phyloP scores from a whole-genome alignment of 2,113 vertebrate genomes.

The Coryphaenoides rupestris region DNA sequence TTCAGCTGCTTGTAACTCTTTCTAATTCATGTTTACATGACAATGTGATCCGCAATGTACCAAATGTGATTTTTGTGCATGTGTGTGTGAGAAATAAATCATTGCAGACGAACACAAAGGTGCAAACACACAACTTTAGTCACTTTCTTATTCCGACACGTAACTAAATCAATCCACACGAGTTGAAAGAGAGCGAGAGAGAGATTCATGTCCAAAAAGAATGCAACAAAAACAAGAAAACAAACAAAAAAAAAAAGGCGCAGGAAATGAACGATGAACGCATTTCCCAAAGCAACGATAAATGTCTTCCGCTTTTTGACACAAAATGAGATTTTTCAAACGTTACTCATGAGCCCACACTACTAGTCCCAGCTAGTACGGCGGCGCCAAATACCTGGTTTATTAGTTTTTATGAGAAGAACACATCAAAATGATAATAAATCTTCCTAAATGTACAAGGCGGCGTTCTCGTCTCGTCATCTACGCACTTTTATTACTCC shows the following conservation, averaged over 20 bases:
- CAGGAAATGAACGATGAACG: constrained; percentile 63
- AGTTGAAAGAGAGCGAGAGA: constrained; percentile 55
- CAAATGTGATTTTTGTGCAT: too few relatives aligned
- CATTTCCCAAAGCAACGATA: constrained; percentile 76
- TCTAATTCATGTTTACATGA: too few relatives aligned
- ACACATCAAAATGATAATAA: constrained; percentile 49
- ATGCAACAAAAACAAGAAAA: constrained; percentile 75
- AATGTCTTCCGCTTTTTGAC: constrained; percentile 71
- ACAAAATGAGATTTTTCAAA: constrained; percentile 64
- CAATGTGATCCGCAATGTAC: too few relatives aligned
- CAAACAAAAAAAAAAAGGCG: constrained; percentile 80
- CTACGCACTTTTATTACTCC: constrained; percentile 29
- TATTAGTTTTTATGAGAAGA: constrained; percentile 14
- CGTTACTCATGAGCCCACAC: constrained; percentile 77
- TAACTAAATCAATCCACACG: constrained; percentile 70
- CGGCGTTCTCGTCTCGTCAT: constrained; percentile 50
- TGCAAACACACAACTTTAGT: constrained; percentile 34
- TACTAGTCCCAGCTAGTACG: constrained; percentile 95
- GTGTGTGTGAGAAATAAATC: neutral
- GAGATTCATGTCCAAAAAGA: constrained; percentile 74
- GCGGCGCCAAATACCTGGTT: constrained; percentile 71
- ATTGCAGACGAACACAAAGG: neutral
- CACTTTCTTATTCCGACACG: constrained; percentile 65
- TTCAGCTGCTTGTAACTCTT: too few relatives aligned
- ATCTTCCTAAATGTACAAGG: constrained; percentile 61